Evolutionary conservation across 2,113 vertebrate species (phyloP), one percentile per base, ranked within the genome.

Genomic region (Seriola aureovittata): DNA sequence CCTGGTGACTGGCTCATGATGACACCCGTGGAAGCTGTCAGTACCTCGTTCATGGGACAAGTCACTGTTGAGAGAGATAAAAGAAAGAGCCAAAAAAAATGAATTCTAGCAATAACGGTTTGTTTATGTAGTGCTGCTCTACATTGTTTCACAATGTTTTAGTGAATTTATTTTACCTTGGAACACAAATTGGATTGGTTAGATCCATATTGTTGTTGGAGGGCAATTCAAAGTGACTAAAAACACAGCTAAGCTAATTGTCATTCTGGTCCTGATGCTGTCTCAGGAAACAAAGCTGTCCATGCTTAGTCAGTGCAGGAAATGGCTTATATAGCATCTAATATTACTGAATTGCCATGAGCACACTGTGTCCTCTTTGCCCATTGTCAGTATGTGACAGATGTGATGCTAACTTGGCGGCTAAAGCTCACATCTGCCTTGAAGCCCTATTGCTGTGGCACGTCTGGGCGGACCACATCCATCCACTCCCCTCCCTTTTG

Each of bases 1-100:
- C 96, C 96, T 63, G 96, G 97, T 44, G 97, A 97, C 94, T 98
- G 98, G 90, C 98, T 99, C 80, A 99, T 95, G 94, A 99, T 99
- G 78, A 99, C 96, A 0, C 97, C 98, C 0, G 95, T 97, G 81
- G 98, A 99, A 64, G 97, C 97, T 0, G 96, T 99, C 85, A 97
- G 80, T 0, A 99, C 93, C 93, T 98, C 96, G 8, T 99, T 99
- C 90, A 97, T 97, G 3, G 97, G 98, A 82, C 98, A 99, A 8
- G 94, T 97, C 69, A 99, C 98, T 99, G 92, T 67, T 44, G 81
- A 75, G 34, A 80, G 7, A 75, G 23, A 82, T 4, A 32, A 23
- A 63, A 62, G 12, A 42, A 11, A 73, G 44, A 23, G 23, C n/a
- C 40, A 42, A 42, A 14, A 23, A 57, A 44, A 58, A 21, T 69